Evolutionary conservation across 2,888 invertebrate genomes (phyloP).

Genomic region (Torymus aiolomorphi): DNA sequence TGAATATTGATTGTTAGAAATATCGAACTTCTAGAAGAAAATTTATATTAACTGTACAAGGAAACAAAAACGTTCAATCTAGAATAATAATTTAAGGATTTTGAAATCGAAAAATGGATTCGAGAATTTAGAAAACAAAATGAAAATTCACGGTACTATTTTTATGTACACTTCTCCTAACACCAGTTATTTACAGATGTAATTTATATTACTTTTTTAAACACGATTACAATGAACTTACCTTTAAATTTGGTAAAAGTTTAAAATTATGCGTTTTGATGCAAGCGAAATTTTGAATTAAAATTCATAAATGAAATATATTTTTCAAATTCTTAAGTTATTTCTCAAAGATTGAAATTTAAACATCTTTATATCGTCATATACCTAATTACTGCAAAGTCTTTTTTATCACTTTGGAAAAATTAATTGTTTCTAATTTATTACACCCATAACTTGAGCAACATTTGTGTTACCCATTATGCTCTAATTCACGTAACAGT

Average conservation of each 20-base stretch:
- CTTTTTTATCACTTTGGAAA: constrained; percentile 50
- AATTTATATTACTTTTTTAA: not conserved
- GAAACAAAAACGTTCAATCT: constrained; percentile 50
- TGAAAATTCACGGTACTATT: constrained; percentile 12
- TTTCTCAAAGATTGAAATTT: constrained; percentile 41
- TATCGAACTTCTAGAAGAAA: constrained; percentile 54
- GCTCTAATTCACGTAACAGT: constrained; percentile 3
- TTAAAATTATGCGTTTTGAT: constrained; percentile 11
- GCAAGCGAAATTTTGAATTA: not conserved
- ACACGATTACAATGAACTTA: not conserved
- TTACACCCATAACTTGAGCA: constrained; percentile 29
- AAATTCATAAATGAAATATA: constrained; percentile 1
- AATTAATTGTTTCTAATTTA: constrained; percentile 42
- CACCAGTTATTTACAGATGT: constrained; percentile 7
- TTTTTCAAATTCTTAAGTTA: constrained; percentile 52
- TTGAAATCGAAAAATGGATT: not conserved
- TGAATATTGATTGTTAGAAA: constrained; percentile 52
- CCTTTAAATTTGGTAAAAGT: constrained; percentile 21
- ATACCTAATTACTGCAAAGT: constrained; percentile 41
- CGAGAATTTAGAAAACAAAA: not conserved
- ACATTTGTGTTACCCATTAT: constrained; percentile 15
- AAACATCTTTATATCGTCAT: constrained; percentile 41
- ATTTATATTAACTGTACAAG: constrained; percentile 55
- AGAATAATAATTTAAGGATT: constrained; percentile 51
- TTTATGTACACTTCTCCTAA: constrained; percentile 42